A percentile compares a stretch with the other conserved stretches of the same genome.
Evolutionary conservation across 2,113 vertebrate genomes (phyloP).

Genomic region (Halichoeres trimaculatus): DNA sequence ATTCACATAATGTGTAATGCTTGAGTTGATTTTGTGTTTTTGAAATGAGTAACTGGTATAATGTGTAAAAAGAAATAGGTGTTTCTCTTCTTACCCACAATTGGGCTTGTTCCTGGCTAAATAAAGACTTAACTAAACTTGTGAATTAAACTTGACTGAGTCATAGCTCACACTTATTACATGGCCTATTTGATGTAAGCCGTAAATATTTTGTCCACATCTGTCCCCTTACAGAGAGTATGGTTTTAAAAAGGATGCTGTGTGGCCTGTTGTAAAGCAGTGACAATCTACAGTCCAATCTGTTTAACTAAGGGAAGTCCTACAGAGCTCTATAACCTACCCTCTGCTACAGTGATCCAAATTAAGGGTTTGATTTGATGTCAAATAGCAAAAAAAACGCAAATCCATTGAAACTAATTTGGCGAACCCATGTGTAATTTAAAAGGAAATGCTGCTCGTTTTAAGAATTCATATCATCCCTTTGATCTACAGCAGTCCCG

Average conservation of each 20-base stretch:
- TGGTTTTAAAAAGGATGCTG: conserved; percentile 29
- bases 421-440: conserved; percentile 43
- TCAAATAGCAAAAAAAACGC: conserved; percentile 1
- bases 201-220: conserved; percentile 69
- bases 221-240: conserved; percentile 53
- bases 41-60: conserved; percentile 17
- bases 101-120: conserved; percentile 26
- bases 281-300: conserved; percentile 16
- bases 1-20: conserved; percentile 8
- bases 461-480: conserved; percentile 58
- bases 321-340: conserved; percentile 2
- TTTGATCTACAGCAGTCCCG: conserved; percentile 52
- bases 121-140: conserved; percentile 48
- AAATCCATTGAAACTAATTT: conserved; percentile 20
- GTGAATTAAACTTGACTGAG: conserved; percentile 56
- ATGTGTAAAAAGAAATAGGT: conserved; percentile 21
- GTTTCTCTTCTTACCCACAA: neutral
- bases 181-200: conserved; percentile 58
- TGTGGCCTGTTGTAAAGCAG: conserved; percentile 11
- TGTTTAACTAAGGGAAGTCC: conserved; percentile 31
- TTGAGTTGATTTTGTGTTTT: conserved; percentile 22
- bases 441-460: conserved; percentile 47
- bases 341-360: conserved; percentile 7
- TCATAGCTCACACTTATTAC: conserved; percentile 64
- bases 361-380: conserved; percentile 16